phyloP scores from a whole-genome alignment of 2,113 vertebrate genomes.

The Mustela lutreola region DNA sequence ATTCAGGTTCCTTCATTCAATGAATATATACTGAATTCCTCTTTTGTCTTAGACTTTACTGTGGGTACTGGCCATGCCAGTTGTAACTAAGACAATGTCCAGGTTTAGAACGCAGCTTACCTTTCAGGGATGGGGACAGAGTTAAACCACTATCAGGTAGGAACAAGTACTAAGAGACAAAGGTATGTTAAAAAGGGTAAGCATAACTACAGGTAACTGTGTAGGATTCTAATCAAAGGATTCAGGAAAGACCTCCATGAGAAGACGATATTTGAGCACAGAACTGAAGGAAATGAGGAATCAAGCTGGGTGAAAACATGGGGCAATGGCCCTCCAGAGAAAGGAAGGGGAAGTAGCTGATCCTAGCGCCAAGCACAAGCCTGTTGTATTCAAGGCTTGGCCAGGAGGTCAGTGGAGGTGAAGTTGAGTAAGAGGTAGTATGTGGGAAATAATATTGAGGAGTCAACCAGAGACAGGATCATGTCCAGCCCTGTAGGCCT shows the following conservation, averaged over 20 bases:
- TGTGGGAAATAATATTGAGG: background rate
- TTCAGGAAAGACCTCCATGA: background rate
- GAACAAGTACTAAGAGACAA: background rate
- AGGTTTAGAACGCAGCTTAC: background rate
- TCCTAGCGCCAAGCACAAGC: background rate
- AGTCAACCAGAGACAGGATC: background rate
- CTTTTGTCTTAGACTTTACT: background rate
- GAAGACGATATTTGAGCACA: background rate
- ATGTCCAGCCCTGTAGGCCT: background rate
- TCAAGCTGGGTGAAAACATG: background rate
- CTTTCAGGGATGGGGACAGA: background rate
- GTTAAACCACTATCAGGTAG: background rate
- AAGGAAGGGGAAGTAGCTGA: background rate
- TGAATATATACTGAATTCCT: background rate
- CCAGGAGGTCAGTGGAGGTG: background rate
- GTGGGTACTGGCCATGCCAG: background rate
- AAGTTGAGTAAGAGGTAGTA: background rate
- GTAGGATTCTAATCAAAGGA: background rate
- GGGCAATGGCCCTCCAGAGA: background rate
- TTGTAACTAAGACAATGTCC: background rate
- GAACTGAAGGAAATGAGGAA: background rate
- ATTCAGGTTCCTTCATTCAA: constrained; percentile 13
- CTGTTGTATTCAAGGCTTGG: background rate
- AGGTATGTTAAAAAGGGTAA: background rate
- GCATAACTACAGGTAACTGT: background rate